phyloP scores from a whole-genome alignment of 2,113 vertebrate species.

The Butastur rufipennis region DNA sequence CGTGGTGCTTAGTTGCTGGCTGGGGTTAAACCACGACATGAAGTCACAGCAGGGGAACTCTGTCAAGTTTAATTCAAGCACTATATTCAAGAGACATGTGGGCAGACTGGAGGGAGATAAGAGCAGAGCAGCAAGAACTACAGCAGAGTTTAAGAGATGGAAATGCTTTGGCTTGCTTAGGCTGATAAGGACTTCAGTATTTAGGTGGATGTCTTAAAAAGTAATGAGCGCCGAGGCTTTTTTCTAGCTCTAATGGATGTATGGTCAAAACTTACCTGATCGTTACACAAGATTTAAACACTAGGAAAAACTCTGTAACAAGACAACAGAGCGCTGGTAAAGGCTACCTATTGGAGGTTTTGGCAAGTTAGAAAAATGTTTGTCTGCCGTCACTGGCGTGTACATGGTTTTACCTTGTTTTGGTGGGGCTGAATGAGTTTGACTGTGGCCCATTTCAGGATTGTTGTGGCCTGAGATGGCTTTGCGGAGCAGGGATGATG shows the following conservation, averaged over 20 bases:
- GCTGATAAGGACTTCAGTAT: background rate
- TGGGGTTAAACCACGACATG: too few species aligned
- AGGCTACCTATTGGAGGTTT: background rate
- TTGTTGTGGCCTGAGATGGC: background rate
- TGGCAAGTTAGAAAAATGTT: background rate
- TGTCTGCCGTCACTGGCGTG: accelerated
- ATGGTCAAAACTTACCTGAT: background rate
- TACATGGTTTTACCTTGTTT: background rate
- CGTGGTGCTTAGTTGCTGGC: too few species aligned
- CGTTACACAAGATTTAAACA: background rate
- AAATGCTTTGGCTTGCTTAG: background rate
- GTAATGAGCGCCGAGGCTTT: accelerated
- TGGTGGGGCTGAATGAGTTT: background rate
- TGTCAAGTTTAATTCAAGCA: background rate
- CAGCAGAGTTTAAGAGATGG: background rate
- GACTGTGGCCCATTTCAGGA: background rate
- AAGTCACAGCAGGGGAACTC: background rate
- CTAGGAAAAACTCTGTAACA: background rate
- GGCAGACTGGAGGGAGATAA: background rate
- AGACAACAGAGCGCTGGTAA: background rate
- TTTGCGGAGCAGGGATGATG: background rate
- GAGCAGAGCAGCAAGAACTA: background rate
- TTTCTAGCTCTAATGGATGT: background rate
- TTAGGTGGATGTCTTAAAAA: background rate
- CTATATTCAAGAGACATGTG: background rate